These are phyloP conservation scores for Agonopterix alstromeriana DNA, from an alignment of 2,888 invertebrate species.

Conservation along the genomic window DNA sequence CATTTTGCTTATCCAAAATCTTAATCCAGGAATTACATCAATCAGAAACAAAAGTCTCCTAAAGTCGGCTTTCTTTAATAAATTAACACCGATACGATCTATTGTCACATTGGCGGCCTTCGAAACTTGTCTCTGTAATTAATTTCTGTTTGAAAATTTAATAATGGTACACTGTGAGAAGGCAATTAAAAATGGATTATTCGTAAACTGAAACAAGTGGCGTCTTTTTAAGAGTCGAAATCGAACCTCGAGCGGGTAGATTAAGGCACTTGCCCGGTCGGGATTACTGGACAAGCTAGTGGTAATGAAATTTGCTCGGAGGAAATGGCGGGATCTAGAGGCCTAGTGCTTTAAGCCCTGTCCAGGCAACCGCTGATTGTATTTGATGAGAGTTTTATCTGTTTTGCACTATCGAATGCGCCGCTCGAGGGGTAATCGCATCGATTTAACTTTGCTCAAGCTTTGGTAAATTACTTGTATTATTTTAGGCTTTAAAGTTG, in stretches of 20 bases:
- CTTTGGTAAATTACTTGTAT: slow-evolving; percentile 45
- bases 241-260: slow-evolving; percentile 63
- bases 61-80: slow-evolving; percentile 51
- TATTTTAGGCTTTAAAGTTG: slow-evolving; percentile 35
- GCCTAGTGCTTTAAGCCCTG: slow-evolving; percentile 67
- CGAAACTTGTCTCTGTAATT: slow-evolving; percentile 58
- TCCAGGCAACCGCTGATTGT: slow-evolving; percentile 66
- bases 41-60: slow-evolving; percentile 42
- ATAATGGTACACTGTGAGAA: slow-evolving; percentile 46
- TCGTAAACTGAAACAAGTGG: slow-evolving; percentile 65
- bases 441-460: slow-evolving; percentile 49
- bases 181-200: slow-evolving; percentile 74
- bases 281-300: slow-evolving; percentile 68
- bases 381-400: slow-evolving; percentile 74
- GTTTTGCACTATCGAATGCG: slow-evolving; percentile 49
- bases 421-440: slow-evolving; percentile 45
- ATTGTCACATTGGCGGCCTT: slow-evolving; percentile 59
- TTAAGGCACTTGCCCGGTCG: slow-evolving; percentile 61
- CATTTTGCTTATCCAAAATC: slow-evolving; percentile 27
- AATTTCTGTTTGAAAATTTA: slow-evolving; percentile 64
- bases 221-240: slow-evolving; percentile 64
- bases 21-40: slow-evolving; percentile 40
- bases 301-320: slow-evolving; percentile 72
- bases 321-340: slow-evolving; percentile 60
- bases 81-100: slow-evolving; percentile 66